Percentiles rank a stretch among this genome's conserved stretches.
These are phyloP conservation scores for Cephus pulcher DNA, from an alignment of 2,888 invertebrate species.

Conservation along the genomic window DNA sequence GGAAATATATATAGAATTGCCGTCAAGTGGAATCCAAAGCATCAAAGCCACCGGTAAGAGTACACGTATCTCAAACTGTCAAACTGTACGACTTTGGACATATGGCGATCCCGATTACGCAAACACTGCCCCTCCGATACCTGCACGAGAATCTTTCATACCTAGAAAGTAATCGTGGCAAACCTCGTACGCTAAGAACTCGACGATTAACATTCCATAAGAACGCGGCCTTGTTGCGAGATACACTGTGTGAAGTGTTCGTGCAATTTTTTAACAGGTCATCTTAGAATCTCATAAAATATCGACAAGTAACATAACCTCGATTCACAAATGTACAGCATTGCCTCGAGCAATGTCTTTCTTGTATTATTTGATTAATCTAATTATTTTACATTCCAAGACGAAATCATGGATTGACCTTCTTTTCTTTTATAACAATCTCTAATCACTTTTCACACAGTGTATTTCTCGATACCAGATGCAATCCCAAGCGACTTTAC, in stretches of 20 bases:
- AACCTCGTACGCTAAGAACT: background rate
- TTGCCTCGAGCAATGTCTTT: background rate
- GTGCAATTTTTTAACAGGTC: background rate
- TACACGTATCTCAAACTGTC: background rate
- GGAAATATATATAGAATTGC: background rate
- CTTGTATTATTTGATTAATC: background rate
- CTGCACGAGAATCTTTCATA: conserved; percentile 31
- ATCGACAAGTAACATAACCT: background rate
- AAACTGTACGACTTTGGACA: background rate
- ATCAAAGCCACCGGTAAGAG: background rate
- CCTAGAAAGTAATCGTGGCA: background rate
- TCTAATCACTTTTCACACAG: conserved; percentile 12
- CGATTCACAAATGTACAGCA: background rate
- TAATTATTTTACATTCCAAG: background rate
- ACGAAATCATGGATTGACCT: conserved; percentile 14
- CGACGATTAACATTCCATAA: background rate
- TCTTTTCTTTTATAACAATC: conserved; percentile 15
- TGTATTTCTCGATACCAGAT: background rate
- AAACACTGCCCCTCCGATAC: conserved; percentile 44
- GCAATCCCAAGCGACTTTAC: conserved; percentile 6
- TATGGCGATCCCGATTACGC: conserved; percentile 34
- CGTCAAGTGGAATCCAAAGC: background rate
- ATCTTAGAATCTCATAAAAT: background rate
- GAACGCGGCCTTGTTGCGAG: background rate
- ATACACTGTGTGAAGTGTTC: background rate